Base-by-base conservation (phyloP, 2,888 invertebrate species). In the Lasiommata megera region DNA sequence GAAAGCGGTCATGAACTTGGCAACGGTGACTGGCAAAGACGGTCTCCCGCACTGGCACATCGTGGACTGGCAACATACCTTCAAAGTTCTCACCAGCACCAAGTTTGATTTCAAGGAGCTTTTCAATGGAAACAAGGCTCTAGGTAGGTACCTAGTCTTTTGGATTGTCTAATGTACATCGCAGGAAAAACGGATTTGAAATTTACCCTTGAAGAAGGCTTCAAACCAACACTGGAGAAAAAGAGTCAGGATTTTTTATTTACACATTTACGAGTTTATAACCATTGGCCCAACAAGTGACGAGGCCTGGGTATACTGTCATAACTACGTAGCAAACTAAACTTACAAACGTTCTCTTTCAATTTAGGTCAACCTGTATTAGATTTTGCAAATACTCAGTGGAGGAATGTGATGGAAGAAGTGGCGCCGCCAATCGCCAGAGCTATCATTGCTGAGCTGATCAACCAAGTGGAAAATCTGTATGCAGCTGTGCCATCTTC, bases 41-140 rank as follows among this genome's bases (percentile, higher is more conserved):
- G 86, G 87, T 47, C 75, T 81, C 67, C 69, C 74, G 6, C 88
- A 89, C 72, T 88, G 85, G 86, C 77, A 83, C 61, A 71, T 89
- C 61, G 67, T 58, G 44, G 68, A 69, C 54, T 85, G 83, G 84
- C 69, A 71, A 28, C 79, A 80, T 69, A 66, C 61, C 46, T 86
- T 73, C 68, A 69, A 76, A 6, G 82, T 83, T 16, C 76, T 81
- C 63, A 80, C 80, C 1, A 69, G 74, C 41, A 75, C 82, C 0
- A 71, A 66, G 16, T 89, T 89, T 69, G 31, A 72, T 17, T 89
- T 89, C 61, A 69, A 86, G 1, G 88, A 89, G 63, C 74, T 89
- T 6, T 89, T 89, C 66, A 80, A 87, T 51, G 89, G 89, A 8
- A 88, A 89, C 69, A 74, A 79, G 59, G 43, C 73, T 1, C 68